Evolutionary conservation across 2,113 vertebrate genomes (phyloP).

Genomic region (Mus pahari): DNA sequence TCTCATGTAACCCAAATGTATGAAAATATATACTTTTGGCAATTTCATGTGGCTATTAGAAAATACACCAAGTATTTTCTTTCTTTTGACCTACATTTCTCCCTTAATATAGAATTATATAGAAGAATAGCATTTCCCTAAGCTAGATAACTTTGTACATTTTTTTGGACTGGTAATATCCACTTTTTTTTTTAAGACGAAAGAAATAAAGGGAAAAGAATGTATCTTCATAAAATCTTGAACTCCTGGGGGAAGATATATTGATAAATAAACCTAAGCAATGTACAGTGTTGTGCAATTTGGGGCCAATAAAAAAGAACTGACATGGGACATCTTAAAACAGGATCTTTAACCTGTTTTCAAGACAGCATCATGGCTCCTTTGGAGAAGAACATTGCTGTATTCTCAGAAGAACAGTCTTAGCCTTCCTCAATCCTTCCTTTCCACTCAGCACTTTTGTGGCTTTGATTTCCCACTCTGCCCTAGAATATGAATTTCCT

Average conservation of each 20-base stretch:
- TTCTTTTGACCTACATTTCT: not conserved
- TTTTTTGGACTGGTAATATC: not conserved
- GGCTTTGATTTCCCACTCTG: constrained; percentile 33
- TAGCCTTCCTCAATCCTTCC: not conserved
- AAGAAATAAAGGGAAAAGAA: not conserved
- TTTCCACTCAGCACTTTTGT: not conserved
- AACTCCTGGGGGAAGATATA: not conserved
- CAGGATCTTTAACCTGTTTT: not conserved
- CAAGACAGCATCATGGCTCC: not conserved
- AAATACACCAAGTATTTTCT: not conserved
- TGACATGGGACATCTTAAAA: not conserved
- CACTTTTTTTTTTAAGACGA: not conserved
- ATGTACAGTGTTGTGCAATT: not conserved
- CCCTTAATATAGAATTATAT: not conserved
- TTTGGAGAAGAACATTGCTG: not conserved
- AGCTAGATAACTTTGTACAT: not conserved
- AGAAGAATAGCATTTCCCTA: not conserved
- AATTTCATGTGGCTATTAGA: not conserved
- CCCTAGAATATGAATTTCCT: not conserved
- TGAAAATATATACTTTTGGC: not conserved
- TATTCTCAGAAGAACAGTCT: not conserved
- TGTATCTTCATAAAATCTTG: not conserved
- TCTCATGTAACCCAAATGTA: not conserved
- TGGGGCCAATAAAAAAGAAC: not conserved
- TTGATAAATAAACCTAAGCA: constrained; percentile 18